Evolutionary conservation across 2,888 invertebrate genomes (phyloP).

Genomic region (Trissolcus brochymenae): DNA sequence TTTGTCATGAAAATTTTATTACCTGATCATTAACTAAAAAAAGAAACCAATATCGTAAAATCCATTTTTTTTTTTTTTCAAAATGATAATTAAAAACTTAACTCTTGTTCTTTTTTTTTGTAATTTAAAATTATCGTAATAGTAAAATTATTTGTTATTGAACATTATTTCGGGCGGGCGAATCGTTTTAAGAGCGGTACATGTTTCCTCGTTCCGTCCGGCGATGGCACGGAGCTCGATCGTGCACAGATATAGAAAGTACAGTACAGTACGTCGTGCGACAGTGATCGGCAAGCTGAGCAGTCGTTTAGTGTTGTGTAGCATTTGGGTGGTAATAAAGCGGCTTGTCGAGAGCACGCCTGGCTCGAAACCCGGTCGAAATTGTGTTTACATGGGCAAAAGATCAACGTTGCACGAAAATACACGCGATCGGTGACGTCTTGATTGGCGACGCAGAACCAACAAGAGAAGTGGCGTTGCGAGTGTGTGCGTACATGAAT

Average conservation of each 20-base stretch:
- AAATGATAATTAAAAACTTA: too few relatives aligned
- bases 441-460: conserved; percentile 4
- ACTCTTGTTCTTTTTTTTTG: too few relatives aligned
- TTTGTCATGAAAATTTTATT: too few relatives aligned
- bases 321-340: neutral
- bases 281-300: conserved; percentile 22
- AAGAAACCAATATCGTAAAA: too few relatives aligned
- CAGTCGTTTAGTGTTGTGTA: conserved; percentile 5
- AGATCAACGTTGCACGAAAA: neutral
- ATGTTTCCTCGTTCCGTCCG: conserved; percentile 42
- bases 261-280: conserved; percentile 7
- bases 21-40: too few relatives aligned
- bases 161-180: too few relatives aligned
- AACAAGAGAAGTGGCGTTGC: conserved; percentile 10
- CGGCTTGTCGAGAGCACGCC: neutral
- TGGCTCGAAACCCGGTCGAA: too few relatives aligned
- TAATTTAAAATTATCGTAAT: too few relatives aligned
- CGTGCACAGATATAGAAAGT: conserved; percentile 46
- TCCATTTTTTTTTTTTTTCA: too few relatives aligned
- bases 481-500: conserved; percentile 6
- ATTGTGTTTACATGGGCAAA: too few relatives aligned
- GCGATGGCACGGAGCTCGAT: conserved; percentile 26
- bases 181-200: neutral
- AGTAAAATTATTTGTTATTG: too few relatives aligned
- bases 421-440: neutral